Evolutionary conservation across 2,797 vertebrate species (phyloP), one percentile per base, ranked within the genome.

Genomic region (Takifugu rubripes): DNA sequence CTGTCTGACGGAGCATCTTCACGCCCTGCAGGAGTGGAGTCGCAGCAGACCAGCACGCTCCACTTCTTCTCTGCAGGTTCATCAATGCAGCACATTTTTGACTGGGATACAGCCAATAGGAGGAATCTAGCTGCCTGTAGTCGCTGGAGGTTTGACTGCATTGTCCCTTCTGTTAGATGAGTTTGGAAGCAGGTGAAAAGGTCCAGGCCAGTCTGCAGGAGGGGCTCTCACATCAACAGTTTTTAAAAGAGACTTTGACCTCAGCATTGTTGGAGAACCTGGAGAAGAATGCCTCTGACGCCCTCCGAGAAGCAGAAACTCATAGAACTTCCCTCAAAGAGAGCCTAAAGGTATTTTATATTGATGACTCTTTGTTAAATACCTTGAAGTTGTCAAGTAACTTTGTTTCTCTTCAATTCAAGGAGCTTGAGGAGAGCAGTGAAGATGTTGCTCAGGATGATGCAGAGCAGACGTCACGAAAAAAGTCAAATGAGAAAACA

Each of bases 21-120:
- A 84, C 17, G 58, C 44, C 5, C 69, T 92, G 50, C 85, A 87
- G 60, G 82, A 77, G 3, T 93, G 92, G 92, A 89, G 61, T 70
- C 59, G 72, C 16, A 65, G 27, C 10, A 43, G 68, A 56, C 52
- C 78, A 3, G 33, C 74, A 3, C 68, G 80, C 43, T 86, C 86
- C 2, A 53, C 27, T 17, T 56, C 66, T 21, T 72, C 83, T 57
- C 31, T 83, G 12, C 85, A 92, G 91, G 90, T 93, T 61, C 27
- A 0, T 54, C 27, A 46, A 9, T 8, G 17, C n/a, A 21, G 36
- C 36, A 40, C 12, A 14, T 14, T 40, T 40, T 15, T 40, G 14
- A 40, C 12, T 40, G 4, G 4, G 14, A 11, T 4, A 33, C 10
- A 33, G 1, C 31, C 8, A 33, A 33, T 33, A 33, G 10, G 10